phyloP scores from a whole-genome alignment of 1,140 invertebrate genomes.

The Drosophila bocki region DNA sequence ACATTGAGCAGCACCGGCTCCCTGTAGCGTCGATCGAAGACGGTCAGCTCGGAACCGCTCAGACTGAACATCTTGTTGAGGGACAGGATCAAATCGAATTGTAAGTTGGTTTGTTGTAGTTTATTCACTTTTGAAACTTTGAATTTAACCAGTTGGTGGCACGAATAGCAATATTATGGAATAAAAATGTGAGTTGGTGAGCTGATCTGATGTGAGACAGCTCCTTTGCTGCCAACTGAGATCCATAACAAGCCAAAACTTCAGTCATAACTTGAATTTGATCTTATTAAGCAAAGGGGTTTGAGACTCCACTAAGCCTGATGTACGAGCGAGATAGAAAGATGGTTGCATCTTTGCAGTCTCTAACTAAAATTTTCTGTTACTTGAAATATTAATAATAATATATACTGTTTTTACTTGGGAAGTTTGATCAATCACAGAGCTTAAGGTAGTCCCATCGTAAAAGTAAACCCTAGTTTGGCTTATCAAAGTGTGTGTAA shows the following conservation, averaged over 20 bases:
- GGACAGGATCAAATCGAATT: background rate
- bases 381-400: too few relatives aligned
- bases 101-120: background rate
- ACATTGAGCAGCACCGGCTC: slow-evolving; percentile 67
- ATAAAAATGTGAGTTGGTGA: background rate
- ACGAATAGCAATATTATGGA: background rate
- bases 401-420: too few relatives aligned
- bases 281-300: too few relatives aligned
- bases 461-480: too few relatives aligned
- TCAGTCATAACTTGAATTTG: background rate
- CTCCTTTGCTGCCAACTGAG: background rate
- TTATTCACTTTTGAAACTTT: background rate
- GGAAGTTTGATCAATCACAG: too few relatives aligned
- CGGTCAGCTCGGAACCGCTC: background rate
- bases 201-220: background rate
- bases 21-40: slow-evolving; percentile 26
- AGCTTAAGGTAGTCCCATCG: too few relatives aligned
- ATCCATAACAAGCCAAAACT: background rate
- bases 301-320: too few relatives aligned
- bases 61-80: background rate
- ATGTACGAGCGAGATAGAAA: background rate
- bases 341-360: background rate
- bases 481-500: too few relatives aligned
- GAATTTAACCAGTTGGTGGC: background rate
- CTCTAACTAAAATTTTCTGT: too few relatives aligned